Evolutionary conservation across 2,888 invertebrate genomes (phyloP), one percentile per base, ranked within the genome.

Genomic region (Drosophila anomalata): DNA sequence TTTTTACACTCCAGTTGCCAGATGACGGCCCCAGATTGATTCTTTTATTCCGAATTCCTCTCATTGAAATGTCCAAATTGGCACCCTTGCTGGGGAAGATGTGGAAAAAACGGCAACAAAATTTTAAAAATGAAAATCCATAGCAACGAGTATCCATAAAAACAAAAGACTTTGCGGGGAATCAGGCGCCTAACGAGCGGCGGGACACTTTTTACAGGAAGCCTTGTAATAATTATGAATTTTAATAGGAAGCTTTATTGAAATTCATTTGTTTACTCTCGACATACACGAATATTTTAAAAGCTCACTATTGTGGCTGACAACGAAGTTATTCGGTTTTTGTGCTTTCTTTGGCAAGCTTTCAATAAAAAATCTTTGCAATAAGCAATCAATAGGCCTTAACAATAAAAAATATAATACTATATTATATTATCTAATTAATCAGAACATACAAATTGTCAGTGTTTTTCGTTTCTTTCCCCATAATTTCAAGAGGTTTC

Each of bases 121-220:
- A 53, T 55, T 54, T 22, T 31, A 63, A 66, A 62, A 51, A 72
- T 54, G 56, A 73, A 67, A 66, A 68, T 54, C 55, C 73, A 73
- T 58, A 78, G 71, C 63, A 66, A 58, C 44, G 42, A 48, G 20
- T 31, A 50, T 22, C 17, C 12, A 6, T 29, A 17, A 55, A 68
- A 59, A 72, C 62, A 73, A 72, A 62, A 54, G 70, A 53, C 51
- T 63, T 51, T 31, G 54, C 59, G 36, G 29, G 36, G 17, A 22
- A 24, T 53, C 56, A 68, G 48, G 31, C 39, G 48, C 56, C 42
- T 60, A 60, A 56, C 57, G 73, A 57, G 41, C 39, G 33, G 42
- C 7, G 20, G 29, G 7, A 14, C 6, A 36, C 7, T n/a, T 8
- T 46, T 63, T 14, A 44, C 52, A 36, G 26, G 14, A 39, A 20